These are phyloP conservation scores for Phrynocephalus guinanensis DNA, from an alignment of 2,797 vertebrate genomes.

Conservation along the genomic window DNA sequence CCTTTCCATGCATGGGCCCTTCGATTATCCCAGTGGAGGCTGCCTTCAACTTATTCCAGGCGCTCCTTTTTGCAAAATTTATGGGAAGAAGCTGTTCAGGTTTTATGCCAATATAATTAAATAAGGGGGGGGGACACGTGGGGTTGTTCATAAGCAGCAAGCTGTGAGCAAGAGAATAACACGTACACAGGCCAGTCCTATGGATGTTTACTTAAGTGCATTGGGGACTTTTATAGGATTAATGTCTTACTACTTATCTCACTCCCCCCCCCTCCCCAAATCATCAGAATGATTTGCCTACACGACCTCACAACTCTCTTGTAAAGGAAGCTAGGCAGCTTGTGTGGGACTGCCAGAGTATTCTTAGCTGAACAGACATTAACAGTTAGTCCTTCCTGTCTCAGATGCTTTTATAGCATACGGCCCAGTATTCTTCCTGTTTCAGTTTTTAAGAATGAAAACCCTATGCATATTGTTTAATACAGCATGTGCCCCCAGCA, in stretches of 20 bases:
- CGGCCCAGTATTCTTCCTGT: no score
- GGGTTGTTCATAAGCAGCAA: neutral
- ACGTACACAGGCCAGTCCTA: neutral
- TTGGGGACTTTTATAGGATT: neutral
- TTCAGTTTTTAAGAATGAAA: neutral
- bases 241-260: neutral
- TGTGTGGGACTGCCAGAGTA: neutral
- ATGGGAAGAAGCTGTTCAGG: neutral
- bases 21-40: slow-evolving; percentile 21
- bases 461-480: no score
- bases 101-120: neutral
- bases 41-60: slow-evolving; percentile 12
- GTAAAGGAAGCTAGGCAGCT: neutral
- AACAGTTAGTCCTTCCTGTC: neutral
- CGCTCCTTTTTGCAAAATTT: neutral
- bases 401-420: no score
- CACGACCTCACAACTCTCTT: neutral
- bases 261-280: neutral
- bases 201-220: neutral
- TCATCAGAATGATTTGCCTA: neutral
- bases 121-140: neutral
- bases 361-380: neutral
- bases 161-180: neutral
- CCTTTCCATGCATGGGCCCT: slow-evolving; percentile 15
- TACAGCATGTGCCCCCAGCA: neutral